These are phyloP conservation scores for Heliconius hermathena DNA, from an alignment of 1,140 invertebrate species.

Conservation along the genomic window DNA sequence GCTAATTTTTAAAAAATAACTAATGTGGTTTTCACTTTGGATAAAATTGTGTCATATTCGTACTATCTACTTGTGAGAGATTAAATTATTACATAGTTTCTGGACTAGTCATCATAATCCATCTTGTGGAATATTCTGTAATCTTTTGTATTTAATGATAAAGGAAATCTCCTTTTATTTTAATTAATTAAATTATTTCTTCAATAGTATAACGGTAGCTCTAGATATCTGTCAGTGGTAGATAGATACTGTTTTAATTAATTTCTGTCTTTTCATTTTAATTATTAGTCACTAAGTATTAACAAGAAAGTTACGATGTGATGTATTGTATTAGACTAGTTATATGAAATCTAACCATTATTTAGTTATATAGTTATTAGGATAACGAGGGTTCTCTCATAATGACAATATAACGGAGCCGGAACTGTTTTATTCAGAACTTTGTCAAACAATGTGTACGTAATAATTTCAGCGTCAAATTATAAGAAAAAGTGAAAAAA, in stretches of 20 bases:
- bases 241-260: not conserved
- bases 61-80: not conserved
- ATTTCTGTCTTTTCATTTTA: not conserved
- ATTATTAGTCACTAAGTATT: not conserved
- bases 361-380: not conserved
- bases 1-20: too few species aligned
- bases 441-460: too few species aligned
- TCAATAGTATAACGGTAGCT: not conserved
- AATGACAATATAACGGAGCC: not conserved
- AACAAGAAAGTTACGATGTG: not conserved
- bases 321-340: not conserved
- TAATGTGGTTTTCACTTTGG: not conserved
- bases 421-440: not conserved
- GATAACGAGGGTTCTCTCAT: not conserved
- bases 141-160: conserved; percentile 2
- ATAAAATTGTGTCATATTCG: not conserved
- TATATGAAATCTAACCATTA: not conserved
- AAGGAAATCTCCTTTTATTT: not conserved
- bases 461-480: not conserved
- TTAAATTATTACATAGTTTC: not conserved
- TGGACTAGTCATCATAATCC: not conserved
- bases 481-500: not conserved
- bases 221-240: not conserved
- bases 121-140: not conserved
- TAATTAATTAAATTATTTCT: conserved; percentile 1